Evolutionary conservation across 2,888 invertebrate genomes (phyloP), one percentile per base, ranked within the genome.

Genomic region (Drosophila mimica): DNA sequence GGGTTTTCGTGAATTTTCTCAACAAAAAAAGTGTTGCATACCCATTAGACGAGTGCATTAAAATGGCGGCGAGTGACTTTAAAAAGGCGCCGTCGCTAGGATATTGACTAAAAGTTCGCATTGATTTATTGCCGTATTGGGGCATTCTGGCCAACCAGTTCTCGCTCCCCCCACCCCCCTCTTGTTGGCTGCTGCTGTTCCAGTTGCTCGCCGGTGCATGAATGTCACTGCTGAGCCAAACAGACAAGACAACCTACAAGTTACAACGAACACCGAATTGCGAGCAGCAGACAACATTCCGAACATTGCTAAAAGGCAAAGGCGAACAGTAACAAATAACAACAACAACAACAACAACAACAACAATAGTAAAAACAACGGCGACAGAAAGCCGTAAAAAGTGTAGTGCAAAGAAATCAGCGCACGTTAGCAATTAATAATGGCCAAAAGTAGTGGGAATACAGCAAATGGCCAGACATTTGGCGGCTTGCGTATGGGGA

Each of bases 391-490:
- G 43, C 66, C 56, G 81, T 78, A 85, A 90, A 86, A 86, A 76
- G 73, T 69, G 68, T 87, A 86, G 57, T 57, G 79, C 79, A 83
- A 73, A 81, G 84, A 87, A 90, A 90, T 87, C 89, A 87, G 84
- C 90, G 87, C 87, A 87, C 89, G 88, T 89, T 89, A 81, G 87
- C 87, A 87, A 90, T 87, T 90, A 87, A 87, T 87, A 87, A 90
- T 81, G 87, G 88, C 57, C 72, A 56, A 76, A 83, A 87, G 88
- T 75, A 86, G 73, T 72, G 78, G 82, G 66, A 79, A 73, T 79
- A 72, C 63, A 63, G 61, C 73, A 78, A 65, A 65, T 43, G 54
- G 62, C 30, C 67, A 81, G 70, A 82, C 73, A 74, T 70, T 87
- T 87, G 88, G 85, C 72, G 88, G 73, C 73, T 74, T 76, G 85